Base-by-base conservation (phyloP, 2,797 vertebrate genomes). In the Luscinia luscinia region DNA sequence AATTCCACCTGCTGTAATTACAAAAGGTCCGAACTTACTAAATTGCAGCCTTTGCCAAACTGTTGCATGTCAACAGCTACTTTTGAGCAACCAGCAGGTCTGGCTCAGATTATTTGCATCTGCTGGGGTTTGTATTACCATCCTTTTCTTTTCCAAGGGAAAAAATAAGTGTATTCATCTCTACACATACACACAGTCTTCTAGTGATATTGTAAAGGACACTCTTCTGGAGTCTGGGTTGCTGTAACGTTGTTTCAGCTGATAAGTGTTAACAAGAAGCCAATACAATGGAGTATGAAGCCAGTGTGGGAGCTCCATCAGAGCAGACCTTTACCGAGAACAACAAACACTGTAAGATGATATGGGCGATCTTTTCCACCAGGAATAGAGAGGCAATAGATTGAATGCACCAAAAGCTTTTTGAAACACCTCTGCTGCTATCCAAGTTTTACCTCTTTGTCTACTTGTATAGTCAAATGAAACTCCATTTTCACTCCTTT, bases 371-470 rank as follows among this genome's bases (percentile, higher is more conserved):
- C 90, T 93, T 93, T 94, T 94, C 89, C 46, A 87, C 87, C 46
- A 63, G 26, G 51, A 57, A 22, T 63, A 85, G 84, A 94, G 87
- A 78, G 41, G 78, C 49, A 59, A 75, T 46, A 62, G 40, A 58
- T 9, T 75, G 89, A 90, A 73, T 91, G 67, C 23, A 62, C 61
- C 77, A 87, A 90, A 94, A 89, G 24, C 38, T 79, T 84, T 92
- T 45, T 90, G 54, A 93, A 96, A 92, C 27, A 41, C 49, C 45
- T 93, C 54, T 95, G 70, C 69, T 94, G 57, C 48, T 89, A 81
- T 84, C 94, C 67, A 83, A 74, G 81, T 51, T 86, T 85, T 87
- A 83, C 58, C 27, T 85, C 92, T 96, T 96, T 96, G 74, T 93
- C 74, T 92, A 3, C 59, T 89, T 94, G 54, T 82, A 75, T 48